These are phyloP conservation scores for Phengaris arion DNA, from an alignment of 2,888 invertebrate genomes.

Conservation along the genomic window DNA sequence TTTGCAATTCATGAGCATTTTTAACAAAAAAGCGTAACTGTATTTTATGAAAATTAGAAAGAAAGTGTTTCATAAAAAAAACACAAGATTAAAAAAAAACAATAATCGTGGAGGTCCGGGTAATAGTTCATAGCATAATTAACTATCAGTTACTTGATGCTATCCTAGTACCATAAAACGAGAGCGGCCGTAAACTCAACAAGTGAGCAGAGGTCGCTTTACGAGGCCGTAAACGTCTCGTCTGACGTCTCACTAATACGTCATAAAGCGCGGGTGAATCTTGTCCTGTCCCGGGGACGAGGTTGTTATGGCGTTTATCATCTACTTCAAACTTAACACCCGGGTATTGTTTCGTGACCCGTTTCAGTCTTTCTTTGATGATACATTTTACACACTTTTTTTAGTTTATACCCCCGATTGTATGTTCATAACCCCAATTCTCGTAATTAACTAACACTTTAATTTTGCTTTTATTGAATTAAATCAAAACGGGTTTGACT, in stretches of 20 bases:
- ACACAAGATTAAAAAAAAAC: not conserved
- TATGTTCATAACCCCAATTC: too few species aligned
- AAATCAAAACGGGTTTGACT: too few species aligned
- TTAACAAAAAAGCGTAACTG: not conserved
- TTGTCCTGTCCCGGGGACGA: conserved; percentile 41
- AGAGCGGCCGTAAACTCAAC: conserved; percentile 61
- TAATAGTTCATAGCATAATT: conserved; percentile 21
- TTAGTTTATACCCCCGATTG: too few species aligned
- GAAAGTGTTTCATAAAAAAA: not conserved
- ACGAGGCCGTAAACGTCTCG: conserved; percentile 65
- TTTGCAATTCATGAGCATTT: not conserved
- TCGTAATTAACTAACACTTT: too few species aligned
- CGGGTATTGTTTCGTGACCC: conserved; percentile 23
- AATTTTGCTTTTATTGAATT: too few species aligned
- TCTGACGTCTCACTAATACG: conserved; percentile 71
- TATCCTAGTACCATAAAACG: conserved; percentile 21
- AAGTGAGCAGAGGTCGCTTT: conserved; percentile 72
- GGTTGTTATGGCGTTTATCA: conserved; percentile 36
- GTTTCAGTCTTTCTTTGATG: not conserved
- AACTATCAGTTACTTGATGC: conserved; percentile 29
- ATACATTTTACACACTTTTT: not conserved
- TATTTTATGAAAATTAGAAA: not conserved
- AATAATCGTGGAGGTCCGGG: not conserved
- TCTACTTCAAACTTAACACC: conserved; percentile 28
- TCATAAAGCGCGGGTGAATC: conserved; percentile 56